Conservation (phyloP, 1,140 invertebrate species). For the Geopemphigus sp. region DNA sequence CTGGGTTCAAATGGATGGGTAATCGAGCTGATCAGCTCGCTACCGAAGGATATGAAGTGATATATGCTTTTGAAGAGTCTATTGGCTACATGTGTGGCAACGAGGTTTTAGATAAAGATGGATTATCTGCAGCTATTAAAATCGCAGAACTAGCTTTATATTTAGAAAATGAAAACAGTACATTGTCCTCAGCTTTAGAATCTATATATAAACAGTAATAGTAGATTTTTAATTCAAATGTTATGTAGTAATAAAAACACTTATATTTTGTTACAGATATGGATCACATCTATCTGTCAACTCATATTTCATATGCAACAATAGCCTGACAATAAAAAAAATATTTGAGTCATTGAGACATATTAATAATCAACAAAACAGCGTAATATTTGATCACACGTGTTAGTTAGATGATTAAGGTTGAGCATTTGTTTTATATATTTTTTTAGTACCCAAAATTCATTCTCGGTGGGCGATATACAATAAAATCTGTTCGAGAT, state of each 20-base stretch:
- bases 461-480: conserved; percentile 69
- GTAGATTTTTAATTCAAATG: neutral
- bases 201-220: conserved; percentile 17
- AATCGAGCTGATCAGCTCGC: conserved; percentile 77
- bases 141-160: conserved; percentile 76
- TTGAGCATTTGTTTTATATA: neutral
- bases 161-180: conserved; percentile 59
- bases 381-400: conserved; percentile 58
- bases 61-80: conserved; percentile 95
- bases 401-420: neutral
- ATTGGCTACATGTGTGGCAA: conserved; percentile 93
- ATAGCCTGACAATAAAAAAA: conserved; percentile 66
- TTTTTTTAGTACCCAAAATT: conserved; percentile 71
- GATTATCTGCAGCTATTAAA: conserved; percentile 80
- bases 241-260: neutral
- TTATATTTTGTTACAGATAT: conserved; percentile 58
- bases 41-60: conserved; percentile 66
- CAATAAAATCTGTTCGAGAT: conserved; percentile 76
- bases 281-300: conserved; percentile 83
- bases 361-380: conserved; percentile 63
- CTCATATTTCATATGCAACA: conserved; percentile 86
- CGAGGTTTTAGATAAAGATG: conserved; percentile 91
- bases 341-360: conserved; percentile 85
- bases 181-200: conserved; percentile 36
- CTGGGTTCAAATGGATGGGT: conserved; percentile 99